Conservation (phyloP, 2,888 invertebrate species). For the Mythimna pallens region DNA sequence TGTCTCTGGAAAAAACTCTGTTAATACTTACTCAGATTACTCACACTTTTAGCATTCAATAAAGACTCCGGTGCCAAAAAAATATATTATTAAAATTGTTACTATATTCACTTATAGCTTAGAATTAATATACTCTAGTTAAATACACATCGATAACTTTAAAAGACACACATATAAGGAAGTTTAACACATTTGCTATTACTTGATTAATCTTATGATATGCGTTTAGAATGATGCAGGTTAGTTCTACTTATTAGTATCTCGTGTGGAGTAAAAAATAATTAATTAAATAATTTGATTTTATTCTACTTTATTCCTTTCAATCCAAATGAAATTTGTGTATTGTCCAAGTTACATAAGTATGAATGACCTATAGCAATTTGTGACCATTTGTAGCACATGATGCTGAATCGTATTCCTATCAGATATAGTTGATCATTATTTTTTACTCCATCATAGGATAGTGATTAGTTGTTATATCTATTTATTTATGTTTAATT, state of each 20-base stretch:
- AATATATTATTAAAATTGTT: constrained; percentile 7
- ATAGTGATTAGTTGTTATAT: constrained; percentile 57
- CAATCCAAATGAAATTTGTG: neutral
- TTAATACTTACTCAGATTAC: constrained; percentile 35
- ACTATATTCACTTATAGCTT: constrained; percentile 30
- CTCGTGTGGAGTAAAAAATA: constrained; percentile 53
- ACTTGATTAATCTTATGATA: constrained; percentile 60
- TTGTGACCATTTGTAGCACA: neutral
- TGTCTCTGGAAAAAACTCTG: constrained; percentile 41
- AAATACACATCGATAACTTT: constrained; percentile 68
- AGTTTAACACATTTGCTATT: constrained; percentile 62
- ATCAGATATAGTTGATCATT: neutral
- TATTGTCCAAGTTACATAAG: neutral
- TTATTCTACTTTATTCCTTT: neutral
- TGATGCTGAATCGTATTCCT: neutral
- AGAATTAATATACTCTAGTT: constrained; percentile 57
- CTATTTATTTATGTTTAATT: constrained; percentile 66
- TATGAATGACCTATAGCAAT: neutral
- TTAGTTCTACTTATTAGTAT: constrained; percentile 65
- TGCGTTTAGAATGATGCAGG: constrained; percentile 69
- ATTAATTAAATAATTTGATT: neutral
- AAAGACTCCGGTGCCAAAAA: constrained; percentile 61
- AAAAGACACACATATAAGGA: constrained; percentile 62
- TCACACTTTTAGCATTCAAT: constrained; percentile 24
- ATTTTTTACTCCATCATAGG: constrained; percentile 56